Percentiles rank a stretch among this genome's conserved stretches.
phyloP scores from a whole-genome alignment of 2,888 invertebrate genomes.

The Drosophila mayaguana region DNA sequence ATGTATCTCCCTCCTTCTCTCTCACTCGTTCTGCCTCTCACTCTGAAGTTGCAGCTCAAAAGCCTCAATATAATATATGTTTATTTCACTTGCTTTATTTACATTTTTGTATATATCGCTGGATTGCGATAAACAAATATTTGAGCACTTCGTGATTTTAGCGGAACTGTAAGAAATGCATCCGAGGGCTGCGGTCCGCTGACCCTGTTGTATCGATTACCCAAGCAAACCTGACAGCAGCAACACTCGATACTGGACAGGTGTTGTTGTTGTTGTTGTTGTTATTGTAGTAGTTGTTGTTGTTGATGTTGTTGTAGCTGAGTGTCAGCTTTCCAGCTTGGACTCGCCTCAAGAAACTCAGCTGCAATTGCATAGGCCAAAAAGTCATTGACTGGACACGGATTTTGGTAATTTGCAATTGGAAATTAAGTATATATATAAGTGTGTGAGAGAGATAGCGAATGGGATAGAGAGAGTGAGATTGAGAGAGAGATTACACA shows the following conservation, averaged over 20 bases:
- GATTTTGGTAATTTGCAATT: constrained; percentile 22
- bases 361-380: constrained; percentile 9
- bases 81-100: not conserved
- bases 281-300: too few species aligned
- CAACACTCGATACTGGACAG: constrained; percentile 39
- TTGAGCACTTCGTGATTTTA: constrained; percentile 9
- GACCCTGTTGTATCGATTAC: constrained; percentile 57
- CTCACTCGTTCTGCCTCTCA: not conserved
- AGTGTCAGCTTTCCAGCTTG: constrained; percentile 40
- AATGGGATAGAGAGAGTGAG: not conserved
- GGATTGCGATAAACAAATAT: constrained; percentile 8
- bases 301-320: not conserved
- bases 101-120: not conserved
- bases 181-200: constrained; percentile 51
- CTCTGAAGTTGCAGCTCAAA: not conserved
- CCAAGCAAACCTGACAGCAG: constrained; percentile 16
- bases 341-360: constrained; percentile 50
- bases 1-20: too few species aligned
- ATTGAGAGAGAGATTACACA: constrained; percentile 12
- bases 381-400: constrained; percentile 54
- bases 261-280: constrained; percentile 8
- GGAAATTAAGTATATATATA: not conserved
- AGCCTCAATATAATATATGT: not conserved
- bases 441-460: not conserved
- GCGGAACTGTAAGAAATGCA: constrained; percentile 50